Evolutionary conservation across 2,888 invertebrate species (phyloP).

Genomic region (Papilio elwesi): DNA sequence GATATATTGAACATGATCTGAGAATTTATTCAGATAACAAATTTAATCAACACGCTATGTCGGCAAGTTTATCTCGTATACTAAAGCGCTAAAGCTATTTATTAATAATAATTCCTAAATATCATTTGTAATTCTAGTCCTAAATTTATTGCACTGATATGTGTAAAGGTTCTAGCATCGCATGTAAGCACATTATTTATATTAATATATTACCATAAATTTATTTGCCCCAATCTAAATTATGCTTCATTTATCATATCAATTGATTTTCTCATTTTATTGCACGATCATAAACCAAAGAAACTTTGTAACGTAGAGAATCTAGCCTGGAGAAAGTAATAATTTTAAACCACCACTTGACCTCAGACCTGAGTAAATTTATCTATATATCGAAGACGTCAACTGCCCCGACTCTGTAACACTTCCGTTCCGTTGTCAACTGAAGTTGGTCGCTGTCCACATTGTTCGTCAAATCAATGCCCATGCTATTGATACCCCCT

Average conservation of each 20-base stretch:
- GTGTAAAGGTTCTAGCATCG: too few species aligned
- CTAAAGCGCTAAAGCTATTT: constrained; percentile 27
- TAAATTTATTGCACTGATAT: constrained; percentile 25
- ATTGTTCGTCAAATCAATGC: too few species aligned
- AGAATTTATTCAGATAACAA: background rate
- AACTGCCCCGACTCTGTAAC: too few species aligned
- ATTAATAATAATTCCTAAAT: constrained; percentile 20
- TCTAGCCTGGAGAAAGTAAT: too few species aligned
- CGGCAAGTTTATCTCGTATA: constrained; percentile 44
- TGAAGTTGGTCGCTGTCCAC: too few species aligned
- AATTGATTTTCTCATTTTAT: background rate
- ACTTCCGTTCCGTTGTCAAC: too few species aligned
- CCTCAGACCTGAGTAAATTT: too few species aligned
- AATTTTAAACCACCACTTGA: too few species aligned
- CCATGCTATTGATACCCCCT: too few species aligned
- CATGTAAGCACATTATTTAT: constrained; percentile 14
- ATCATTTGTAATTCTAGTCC: constrained; percentile 17
- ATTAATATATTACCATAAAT: constrained; percentile 8
- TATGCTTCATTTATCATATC: background rate
- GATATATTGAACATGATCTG: too few species aligned
- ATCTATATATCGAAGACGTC: too few species aligned
- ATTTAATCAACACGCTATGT: background rate
- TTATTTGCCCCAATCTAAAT: background rate
- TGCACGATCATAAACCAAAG: background rate
- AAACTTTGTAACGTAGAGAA: too few species aligned